These are phyloP conservation scores for Altica lythri DNA, from an alignment of 2,888 invertebrate genomes.

Conservation along the genomic window DNA sequence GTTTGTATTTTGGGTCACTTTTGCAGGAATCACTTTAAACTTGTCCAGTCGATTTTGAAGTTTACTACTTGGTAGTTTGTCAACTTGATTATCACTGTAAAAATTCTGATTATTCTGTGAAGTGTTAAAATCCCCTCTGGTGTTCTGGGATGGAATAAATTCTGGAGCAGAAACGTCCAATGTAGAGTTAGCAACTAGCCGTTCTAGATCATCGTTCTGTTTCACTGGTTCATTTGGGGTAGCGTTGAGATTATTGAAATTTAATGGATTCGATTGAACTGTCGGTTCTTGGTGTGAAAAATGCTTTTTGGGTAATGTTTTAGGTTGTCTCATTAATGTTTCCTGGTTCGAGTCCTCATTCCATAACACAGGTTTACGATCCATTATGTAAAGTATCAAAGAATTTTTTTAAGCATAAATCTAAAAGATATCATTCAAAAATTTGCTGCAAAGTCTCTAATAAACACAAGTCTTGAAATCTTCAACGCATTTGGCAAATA, in stretches of 20 bases:
- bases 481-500: slow-evolving; percentile 12
- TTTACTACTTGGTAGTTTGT: slow-evolving; percentile 27
- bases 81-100: slow-evolving; percentile 20
- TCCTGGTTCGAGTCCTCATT: slow-evolving; percentile 16
- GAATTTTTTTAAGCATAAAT: slow-evolving; percentile 10
- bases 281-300: slow-evolving; percentile 13
- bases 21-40: slow-evolving; percentile 30
- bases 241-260: slow-evolving; percentile 4
- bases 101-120: slow-evolving; percentile 45
- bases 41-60: slow-evolving; percentile 46
- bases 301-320: slow-evolving; percentile 11
- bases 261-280: slow-evolving; percentile 10
- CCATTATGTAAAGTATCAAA: slow-evolving; percentile 25
- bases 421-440: slow-evolving; percentile 8
- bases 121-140: too few relatives aligned
- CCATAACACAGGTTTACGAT: slow-evolving; percentile 30
- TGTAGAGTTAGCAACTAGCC: slow-evolving; percentile 39
- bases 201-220: slow-evolving; percentile 25
- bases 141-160: slow-evolving; percentile 65
- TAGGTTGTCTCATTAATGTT: slow-evolving; percentile 28
- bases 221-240: slow-evolving; percentile 5
- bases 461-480: slow-evolving; percentile 17
- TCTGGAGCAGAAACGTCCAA: slow-evolving; percentile 65
- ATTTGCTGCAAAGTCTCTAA: slow-evolving; percentile 9
- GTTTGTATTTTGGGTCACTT: slow-evolving; percentile 1